Evolutionary conservation across 2,888 invertebrate genomes (phyloP).

Genomic region (Branchellion lobata): DNA sequence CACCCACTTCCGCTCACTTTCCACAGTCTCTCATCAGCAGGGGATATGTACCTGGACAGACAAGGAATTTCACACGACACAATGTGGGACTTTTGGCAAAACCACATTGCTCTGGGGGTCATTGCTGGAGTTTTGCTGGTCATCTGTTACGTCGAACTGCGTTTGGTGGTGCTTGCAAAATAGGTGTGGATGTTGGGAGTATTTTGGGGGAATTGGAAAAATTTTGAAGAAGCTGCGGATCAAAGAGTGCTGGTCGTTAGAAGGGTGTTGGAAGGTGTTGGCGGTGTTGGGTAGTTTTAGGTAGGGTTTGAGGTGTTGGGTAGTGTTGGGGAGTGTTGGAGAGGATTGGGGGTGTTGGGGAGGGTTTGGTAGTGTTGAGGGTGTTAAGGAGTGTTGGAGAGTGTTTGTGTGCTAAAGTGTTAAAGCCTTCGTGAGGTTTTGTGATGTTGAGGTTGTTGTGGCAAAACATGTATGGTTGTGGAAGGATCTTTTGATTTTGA

Average conservation of each 20-base stretch:
- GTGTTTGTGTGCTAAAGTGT: too few species aligned
- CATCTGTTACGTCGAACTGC: constrained; percentile 58
- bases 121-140: constrained; percentile 55
- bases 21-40: constrained; percentile 37
- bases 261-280: not conserved
- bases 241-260: not conserved
- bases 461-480: too few species aligned
- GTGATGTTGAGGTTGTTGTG: too few species aligned
- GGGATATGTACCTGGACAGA: constrained; percentile 39
- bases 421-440: too few species aligned
- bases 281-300: not conserved
- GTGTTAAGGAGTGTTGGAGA: too few species aligned
- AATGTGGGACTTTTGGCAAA: constrained; percentile 59
- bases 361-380: too few species aligned
- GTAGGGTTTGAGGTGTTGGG: not conserved
- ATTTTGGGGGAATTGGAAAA: not conserved
- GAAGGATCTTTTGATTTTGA: too few species aligned
- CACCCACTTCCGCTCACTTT: too few species aligned
- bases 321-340: too few species aligned
- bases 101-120: constrained; percentile 56
- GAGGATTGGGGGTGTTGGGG: too few species aligned
- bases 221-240: not conserved
- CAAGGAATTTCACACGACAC: constrained; percentile 52
- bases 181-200: not conserved
- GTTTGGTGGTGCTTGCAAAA: constrained; percentile 23